Percentiles rank a stretch among this genome's conserved stretches.
Conservation (phyloP, 2,888 invertebrate species). For the Dryobota labecula region DNA sequence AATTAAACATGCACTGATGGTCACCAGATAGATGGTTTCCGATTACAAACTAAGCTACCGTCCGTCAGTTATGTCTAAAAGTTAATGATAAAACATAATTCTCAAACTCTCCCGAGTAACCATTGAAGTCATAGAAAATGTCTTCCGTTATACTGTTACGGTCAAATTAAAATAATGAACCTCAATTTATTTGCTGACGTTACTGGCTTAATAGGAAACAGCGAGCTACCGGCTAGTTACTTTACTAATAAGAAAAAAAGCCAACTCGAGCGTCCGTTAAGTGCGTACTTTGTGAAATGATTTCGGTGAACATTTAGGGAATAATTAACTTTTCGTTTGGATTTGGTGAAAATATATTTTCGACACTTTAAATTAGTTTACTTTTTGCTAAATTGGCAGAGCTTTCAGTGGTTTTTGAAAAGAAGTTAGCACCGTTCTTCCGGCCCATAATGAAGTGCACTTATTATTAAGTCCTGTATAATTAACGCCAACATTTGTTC, state of each 20-base stretch:
- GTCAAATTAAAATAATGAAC: constrained; percentile 73
- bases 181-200: constrained; percentile 69
- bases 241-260: constrained; percentile 62
- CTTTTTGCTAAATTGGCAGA: constrained; percentile 48
- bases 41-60: constrained; percentile 44
- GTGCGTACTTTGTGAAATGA: constrained; percentile 52
- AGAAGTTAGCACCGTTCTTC: constrained; percentile 24
- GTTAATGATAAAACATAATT: constrained; percentile 55
- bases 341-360: constrained; percentile 42
- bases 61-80: constrained; percentile 58
- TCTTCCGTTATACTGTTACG: constrained; percentile 61
- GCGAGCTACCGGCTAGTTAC: constrained; percentile 52
- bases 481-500: constrained; percentile 31
- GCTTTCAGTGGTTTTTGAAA: constrained; percentile 18
- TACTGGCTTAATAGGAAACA: constrained; percentile 63
- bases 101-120: constrained; percentile 36
- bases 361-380: constrained; percentile 35
- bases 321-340: constrained; percentile 54
- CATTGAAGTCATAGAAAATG: constrained; percentile 58
- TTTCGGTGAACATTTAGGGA: constrained; percentile 40
- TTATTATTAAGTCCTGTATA: constrained; percentile 18
- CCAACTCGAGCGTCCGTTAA: constrained; percentile 47
- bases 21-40: constrained; percentile 45
- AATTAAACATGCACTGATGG: constrained; percentile 26
- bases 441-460: constrained; percentile 4